Base-by-base conservation (phyloP, 2,888 invertebrate genomes). In the Prosopocoilus inquinatus region DNA sequence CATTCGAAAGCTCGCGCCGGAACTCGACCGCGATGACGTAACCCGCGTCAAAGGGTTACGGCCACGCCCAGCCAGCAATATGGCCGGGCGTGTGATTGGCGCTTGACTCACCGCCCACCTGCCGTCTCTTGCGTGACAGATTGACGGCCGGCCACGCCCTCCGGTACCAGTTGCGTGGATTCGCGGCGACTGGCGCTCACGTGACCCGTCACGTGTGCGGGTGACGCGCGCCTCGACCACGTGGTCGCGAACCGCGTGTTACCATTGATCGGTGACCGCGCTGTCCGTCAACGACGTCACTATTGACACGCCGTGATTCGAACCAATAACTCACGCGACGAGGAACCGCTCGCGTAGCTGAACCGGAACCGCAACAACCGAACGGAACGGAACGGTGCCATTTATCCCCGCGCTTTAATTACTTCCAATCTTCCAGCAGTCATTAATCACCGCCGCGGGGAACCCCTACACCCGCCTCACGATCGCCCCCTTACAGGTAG, bases 11-110 rank as follows among this genome's bases (percentile, higher is more conserved):
- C 51, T 47, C 60, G 58, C 54, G 55, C 54, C 57, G 62, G 61
- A 56, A 52, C 58, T 58, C 20, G 20, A 28, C 50, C 52, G 54
- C 47, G 50, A 59, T 70, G 70, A 71, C 67, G 70, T 67, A 70
- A 72, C 65, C 59, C 61, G 61, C 67, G 63, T 57, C 64, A 71
- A 74, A 71, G 72, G 72, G 71, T 74, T 71, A 70, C 64, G 67
- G 69, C 80, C 78, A 81, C 84, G 83, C 84, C 84, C 79, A 73
- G 71, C 77, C 79, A 79, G 82, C 84, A 85, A 84, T 82, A 85
- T 85, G 84, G 84, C 84, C 83, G 79, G 72, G 70, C 67, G 75
- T 77, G 76, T 79, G 82, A 84, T 84, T 85, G 84, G 84, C 79
- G 80, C 80, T 75, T 60, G 67, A 66, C 64, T 70, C 68, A 73